Base-by-base conservation (phyloP, 2,797 vertebrate species). In the Allobates femoralis region DNA sequence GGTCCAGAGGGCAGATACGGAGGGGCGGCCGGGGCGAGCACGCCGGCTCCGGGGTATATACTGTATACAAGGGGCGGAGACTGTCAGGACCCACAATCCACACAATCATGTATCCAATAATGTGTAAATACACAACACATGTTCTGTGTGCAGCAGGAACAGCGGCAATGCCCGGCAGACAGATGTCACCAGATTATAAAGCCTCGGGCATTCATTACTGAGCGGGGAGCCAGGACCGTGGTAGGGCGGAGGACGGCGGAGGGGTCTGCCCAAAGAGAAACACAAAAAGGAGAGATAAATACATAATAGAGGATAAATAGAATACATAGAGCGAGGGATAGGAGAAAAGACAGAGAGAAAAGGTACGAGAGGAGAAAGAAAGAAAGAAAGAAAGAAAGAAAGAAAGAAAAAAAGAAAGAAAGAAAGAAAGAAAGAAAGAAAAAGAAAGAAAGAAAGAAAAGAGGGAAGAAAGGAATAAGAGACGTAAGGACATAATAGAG, bases 111-210 rank as follows among this genome's bases (percentile, higher is more conserved):
- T 19, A 18, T 34, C 30, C 62, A 30, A 64, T 64, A 30, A 5
- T 30, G 62, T 64, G 62, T 5, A 30, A 64, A 30, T 18, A 67
- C 64, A 67, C 30, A 34, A 67, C 30, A 66, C 62, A 34, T 34
- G 30, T 21, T 67, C 64, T 34, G 16, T 34, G 7, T 30, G 34
- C 30, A 0, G 4, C 28, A 6, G 53, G 30, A 56, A 23, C 50
- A 53, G 8, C 11, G 34, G 30, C 56, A 82, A 37, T 28, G 51
- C 34, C 81, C 55, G n/a, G 21, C 58, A 55, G 81, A 5, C 46
- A 53, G 46, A 56, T 69, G 64, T 69, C 30, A 21, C 1, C 26
- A 81, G 62, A 46, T 81, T 67, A 81, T 55, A 53, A 69, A 69
- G 46, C 64, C 64, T 14, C 8, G 21, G n/a, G 16, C 74, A 32